Base-by-base conservation (phyloP, 2,797 vertebrate species). In the Phoxinus dragarum region DNA sequence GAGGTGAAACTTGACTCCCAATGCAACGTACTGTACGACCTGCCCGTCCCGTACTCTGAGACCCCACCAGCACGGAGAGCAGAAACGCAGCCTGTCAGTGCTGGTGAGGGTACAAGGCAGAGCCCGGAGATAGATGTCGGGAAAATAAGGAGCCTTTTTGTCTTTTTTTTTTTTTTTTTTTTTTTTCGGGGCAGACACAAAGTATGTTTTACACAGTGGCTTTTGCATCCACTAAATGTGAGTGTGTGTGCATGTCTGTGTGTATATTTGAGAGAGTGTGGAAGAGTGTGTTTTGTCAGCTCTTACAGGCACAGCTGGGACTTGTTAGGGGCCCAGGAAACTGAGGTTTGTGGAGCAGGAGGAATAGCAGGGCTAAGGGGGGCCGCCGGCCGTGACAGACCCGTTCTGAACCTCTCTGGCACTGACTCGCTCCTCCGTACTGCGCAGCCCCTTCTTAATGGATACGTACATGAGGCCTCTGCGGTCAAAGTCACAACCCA, bases 291-390 rank as follows among this genome's bases (percentile, higher is more conserved):
- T 90, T 86, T 87, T 81, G 84, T 85, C 85, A 71, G 73, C 73
- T 59, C 81, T 84, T 82, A 84, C 84, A 85, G 34, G 61, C 40
- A 72, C 90, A 90, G 88, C 88, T 90, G 90, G 86, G 78, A 80
- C 85, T 84, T 80, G 81, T 89, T 89, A 87, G 86, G 72, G 64
- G 80, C 83, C 75, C 84, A 87, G 80, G 87, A 89, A 88, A 84
- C 75, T 89, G 89, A 89, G 87, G 84, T 85, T 85, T 88, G 86
- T 83, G 64, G 40, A 81, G 68, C 74, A 84, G 84, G 82, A 84
- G 80, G 85, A 88, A 71, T 72, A 71, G 66, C 78, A 54, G 76
- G 36, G 71, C 79, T 84, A 78, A 80, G 69, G 77, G 77, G 77
- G 82, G 72, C 44, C 42, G 40, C 38, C 47, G 86, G 67, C 38